Percentiles rank a stretch among this genome's conserved stretches.
These are phyloP conservation scores for Mormyrus hasselquistii DNA, from an alignment of 2,797 vertebrate genomes.

Conservation along the genomic window DNA sequence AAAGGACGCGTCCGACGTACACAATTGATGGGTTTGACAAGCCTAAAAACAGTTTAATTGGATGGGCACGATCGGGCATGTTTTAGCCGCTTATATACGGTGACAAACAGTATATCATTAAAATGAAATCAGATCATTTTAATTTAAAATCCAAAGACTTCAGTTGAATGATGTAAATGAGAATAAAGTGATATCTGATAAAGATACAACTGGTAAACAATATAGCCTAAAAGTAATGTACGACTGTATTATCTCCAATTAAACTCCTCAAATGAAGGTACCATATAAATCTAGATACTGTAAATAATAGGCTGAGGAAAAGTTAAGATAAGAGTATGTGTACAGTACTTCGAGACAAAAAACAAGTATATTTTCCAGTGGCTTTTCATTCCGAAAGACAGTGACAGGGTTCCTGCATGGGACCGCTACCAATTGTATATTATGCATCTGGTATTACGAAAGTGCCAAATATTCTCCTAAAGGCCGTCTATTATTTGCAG, in stretches of 20 bases:
- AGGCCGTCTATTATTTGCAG: not conserved
- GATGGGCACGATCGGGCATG: not conserved
- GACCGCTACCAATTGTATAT: not conserved
- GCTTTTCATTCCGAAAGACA: not conserved
- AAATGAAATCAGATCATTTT: not conserved
- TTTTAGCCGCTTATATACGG: not conserved
- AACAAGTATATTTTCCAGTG: not conserved
- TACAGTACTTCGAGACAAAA: not conserved
- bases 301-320: not conserved
- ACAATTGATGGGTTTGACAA: not conserved
- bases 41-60: not conserved
- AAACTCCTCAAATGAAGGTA: not conserved
- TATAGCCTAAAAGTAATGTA: not conserved
- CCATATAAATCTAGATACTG: not conserved
- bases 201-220: not conserved
- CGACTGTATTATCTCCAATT: not conserved
- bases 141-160: no score
- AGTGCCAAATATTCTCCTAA: not conserved
- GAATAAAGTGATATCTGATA: not conserved
- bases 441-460: not conserved
- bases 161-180: not conserved
- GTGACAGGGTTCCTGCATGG: not conserved
- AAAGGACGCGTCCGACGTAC: not conserved
- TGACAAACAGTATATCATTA: not conserved
- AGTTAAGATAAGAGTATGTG: not conserved